A percentile compares a stretch with the other conserved stretches of the same genome.
Conservation (phyloP, 2,113 vertebrate genomes). For the Balaeniceps rex region DNA sequence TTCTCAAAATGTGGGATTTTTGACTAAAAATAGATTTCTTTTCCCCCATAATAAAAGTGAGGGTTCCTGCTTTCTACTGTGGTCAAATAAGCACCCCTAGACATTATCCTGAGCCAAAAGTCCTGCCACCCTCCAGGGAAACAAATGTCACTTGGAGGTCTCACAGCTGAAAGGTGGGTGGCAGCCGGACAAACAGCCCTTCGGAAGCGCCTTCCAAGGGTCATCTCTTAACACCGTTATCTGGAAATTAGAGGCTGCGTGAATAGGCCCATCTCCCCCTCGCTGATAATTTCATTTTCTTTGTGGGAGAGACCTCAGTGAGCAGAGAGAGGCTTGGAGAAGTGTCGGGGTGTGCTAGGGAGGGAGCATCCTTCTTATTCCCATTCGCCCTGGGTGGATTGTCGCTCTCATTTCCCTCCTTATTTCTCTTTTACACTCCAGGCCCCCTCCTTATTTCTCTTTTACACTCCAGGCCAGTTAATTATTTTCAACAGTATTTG, state of each 20-base stretch:
- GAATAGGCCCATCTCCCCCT: background rate
- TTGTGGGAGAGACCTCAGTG: background rate
- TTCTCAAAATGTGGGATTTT: background rate
- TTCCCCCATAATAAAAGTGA: background rate
- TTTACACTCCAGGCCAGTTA: background rate
- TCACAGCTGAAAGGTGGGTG: background rate
- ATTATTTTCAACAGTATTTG: background rate
- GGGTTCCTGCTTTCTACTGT: background rate
- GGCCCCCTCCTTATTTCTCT: background rate
- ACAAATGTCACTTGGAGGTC: background rate
- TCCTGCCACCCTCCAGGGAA: background rate
- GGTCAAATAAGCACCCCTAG: background rate
- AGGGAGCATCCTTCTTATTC: background rate
- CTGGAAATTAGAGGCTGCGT: background rate
- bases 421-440: background rate
- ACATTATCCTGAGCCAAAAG: background rate
- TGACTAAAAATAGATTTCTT: fast-evolving
- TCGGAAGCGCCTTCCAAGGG: background rate
- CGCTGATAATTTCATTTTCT: background rate
- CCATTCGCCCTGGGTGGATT: background rate
- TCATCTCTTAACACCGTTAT: background rate
- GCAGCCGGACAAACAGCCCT: background rate
- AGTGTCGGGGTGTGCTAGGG: background rate
- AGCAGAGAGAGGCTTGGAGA: background rate
- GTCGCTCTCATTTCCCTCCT: background rate